Evolutionary conservation across 2,113 vertebrate genomes (phyloP).

Genomic region (Chinchilla lanigera): DNA sequence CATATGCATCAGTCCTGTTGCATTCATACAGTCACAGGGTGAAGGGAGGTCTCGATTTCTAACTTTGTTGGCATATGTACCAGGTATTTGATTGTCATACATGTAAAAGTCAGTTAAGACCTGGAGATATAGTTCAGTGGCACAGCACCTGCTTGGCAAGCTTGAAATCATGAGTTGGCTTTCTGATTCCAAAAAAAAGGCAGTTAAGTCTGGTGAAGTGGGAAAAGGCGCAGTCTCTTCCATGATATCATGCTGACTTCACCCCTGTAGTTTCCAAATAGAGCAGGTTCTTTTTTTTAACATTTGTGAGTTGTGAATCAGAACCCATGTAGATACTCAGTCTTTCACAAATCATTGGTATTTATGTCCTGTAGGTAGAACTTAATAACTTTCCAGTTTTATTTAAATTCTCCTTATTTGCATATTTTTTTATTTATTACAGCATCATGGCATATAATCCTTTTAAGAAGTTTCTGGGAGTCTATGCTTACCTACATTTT

Average conservation of each 20-base stretch:
- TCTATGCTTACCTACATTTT: not conserved
- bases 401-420: not conserved
- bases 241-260: not conserved
- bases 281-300: not conserved
- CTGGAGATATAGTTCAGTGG: no score
- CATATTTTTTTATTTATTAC: not conserved
- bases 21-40: not conserved
- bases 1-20: not conserved
- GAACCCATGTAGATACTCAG: not conserved
- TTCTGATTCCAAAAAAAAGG: not conserved
- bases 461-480: not conserved
- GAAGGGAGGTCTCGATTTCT: not conserved
- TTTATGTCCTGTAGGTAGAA: not conserved
- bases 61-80: not conserved
- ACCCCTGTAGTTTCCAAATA: not conserved
- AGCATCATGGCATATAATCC: not conserved
- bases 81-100: not conserved
- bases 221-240: not conserved
- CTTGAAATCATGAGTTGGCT: no score
- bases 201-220: not conserved
- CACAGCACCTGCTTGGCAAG: no score
- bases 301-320: not conserved
- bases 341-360: not conserved
- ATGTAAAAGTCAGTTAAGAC: not conserved
- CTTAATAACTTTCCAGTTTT: not conserved